Base-by-base conservation (phyloP, 2,113 vertebrate genomes). In the Bagarius yarrelli region DNA sequence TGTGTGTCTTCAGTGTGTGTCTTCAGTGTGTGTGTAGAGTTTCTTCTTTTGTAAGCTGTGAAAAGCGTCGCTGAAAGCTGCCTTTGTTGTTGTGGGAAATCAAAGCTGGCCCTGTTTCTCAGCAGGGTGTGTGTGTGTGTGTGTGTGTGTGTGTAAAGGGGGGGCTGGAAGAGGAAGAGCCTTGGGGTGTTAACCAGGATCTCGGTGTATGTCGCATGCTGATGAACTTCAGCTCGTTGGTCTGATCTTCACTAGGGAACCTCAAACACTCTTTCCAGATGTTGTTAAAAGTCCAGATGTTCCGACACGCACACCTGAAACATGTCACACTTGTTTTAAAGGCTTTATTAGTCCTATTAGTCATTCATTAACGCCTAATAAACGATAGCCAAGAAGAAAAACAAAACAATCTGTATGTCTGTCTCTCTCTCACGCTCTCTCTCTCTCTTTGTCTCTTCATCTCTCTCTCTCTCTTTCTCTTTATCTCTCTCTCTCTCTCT, bases 31-130 rank as follows among this genome's bases (percentile, higher is more conserved):
- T n/a, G n/a, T n/a, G n/a, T 89, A 83, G 73, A 83, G 88, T 90
- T 89, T 89, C 86, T 80, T 9, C 86, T 87, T 89, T 91, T 90
- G 90, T 92, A 83, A 57, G 47, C 40, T 76, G 81, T 87, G 84
- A 89, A 86, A 86, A 82, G 52, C 18, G 30, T 80, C 72, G 44
- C 71, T 91, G 89, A 91, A 90, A 88, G 89, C 86, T 82, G 84
- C 84, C 79, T 72, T 89, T 91, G 91, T 90, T 83, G 81, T 81
- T 72, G 83, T 80, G 80, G 81, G 67, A 78, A 84, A 83, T 88
- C 86, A 81, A 86, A 85, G 86, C 71, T 78, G 79, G 77, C 78
- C 81, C 83, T 86, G 76, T 87, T 69, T 81, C 67, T 79, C 47
- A 53, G 76, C 27, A 1, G 70, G n/a, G 70, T 72, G 70, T 76